Evolutionary conservation across 2,113 vertebrate genomes (phyloP).

Genomic region (Numenius arquata): DNA sequence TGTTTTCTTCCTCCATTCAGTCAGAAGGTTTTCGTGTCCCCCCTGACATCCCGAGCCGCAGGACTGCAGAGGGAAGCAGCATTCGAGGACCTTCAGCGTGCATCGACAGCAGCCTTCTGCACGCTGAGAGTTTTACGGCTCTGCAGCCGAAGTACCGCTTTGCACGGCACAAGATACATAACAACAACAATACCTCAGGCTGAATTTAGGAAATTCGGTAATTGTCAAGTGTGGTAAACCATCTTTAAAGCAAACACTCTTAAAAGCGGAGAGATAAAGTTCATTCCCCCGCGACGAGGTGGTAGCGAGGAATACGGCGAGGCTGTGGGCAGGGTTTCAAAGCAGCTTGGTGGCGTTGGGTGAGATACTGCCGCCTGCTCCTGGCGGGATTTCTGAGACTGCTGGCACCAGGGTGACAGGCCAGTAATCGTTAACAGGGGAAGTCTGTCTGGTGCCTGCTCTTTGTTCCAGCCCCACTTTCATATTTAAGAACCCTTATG

Average conservation of each 20-base stretch:
- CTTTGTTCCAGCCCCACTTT: conserved; percentile 73
- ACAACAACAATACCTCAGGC: conserved; percentile 47
- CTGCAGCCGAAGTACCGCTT: not conserved
- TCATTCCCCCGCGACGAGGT: conserved; percentile 47
- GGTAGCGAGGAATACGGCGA: not conserved
- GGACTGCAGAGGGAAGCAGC: not conserved
- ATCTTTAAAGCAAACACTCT: conserved; percentile 74
- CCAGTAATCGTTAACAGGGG: conserved; percentile 74
- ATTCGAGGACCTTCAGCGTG: not conserved
- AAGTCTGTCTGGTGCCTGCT: conserved; percentile 74
- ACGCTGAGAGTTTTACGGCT: not conserved
- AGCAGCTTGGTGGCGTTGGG: conserved; percentile 34
- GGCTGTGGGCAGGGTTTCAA: conserved; percentile 69
- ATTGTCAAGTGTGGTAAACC: conserved; percentile 68
- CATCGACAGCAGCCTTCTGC: not conserved
- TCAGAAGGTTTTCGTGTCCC: not conserved
- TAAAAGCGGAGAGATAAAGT: conserved; percentile 63
- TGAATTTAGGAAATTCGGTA: conserved; percentile 69
- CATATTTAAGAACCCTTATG: conserved; percentile 71
- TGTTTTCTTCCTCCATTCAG: not conserved
- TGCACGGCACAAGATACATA: not conserved
- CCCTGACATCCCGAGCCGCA: accelerated
- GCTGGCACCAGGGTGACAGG: conserved; percentile 74
- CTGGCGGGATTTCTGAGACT: conserved; percentile 65
- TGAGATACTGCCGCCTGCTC: conserved; percentile 36